Base-by-base conservation (phyloP, 2,888 invertebrate genomes). In the Lacanobia wlatinum region DNA sequence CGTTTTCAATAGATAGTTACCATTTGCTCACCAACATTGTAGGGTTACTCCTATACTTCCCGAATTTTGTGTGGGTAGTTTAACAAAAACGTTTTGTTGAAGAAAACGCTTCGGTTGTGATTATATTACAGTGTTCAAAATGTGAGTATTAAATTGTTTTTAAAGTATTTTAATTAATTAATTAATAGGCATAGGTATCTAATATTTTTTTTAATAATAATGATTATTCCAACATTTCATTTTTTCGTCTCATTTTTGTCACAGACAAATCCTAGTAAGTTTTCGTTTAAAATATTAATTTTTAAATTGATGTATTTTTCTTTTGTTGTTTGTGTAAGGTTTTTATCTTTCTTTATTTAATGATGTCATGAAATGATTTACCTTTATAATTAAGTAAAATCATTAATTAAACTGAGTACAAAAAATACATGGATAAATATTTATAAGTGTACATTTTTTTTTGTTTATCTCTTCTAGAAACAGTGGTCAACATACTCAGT, bases 121-220 rank as follows among this genome's bases (percentile, higher is more conserved):
- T 16, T 6, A 34, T 34, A 34, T 4, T 34, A 34, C 6, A 55
- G 48, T 50, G 43, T 23, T 56, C 2, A 21, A 40, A 69, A 34
- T 43, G 78, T 78, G 9, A 74, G 78, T 77, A n/a, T 55, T 55
- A 0, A 28, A 28, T 55, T 16, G 6, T 23, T 16, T 28, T 28
- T 28, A 16, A 28, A 55, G 8, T 28, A 28, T 28, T 8, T 16
- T 16, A 9, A 16, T 34, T 34, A 34, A 34, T 34, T 28, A 4
- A 23, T 53, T 23, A 14, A 14, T 14, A 4, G 43, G 43, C 43
- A 43, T 43, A 40, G 4, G n/a, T n/a, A n/a, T n/a, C n/a, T n/a
- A n/a, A n/a, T n/a, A n/a, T 0, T 43, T 12, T 38, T 40, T 40
- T 43, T 43, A 4, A 12, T 43, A 14, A 12, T 43, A 0, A 12